Evolutionary conservation across 2,888 invertebrate genomes (phyloP), one percentile per base, ranked within the genome.

Genomic region (Chrysolina haemoptera): DNA sequence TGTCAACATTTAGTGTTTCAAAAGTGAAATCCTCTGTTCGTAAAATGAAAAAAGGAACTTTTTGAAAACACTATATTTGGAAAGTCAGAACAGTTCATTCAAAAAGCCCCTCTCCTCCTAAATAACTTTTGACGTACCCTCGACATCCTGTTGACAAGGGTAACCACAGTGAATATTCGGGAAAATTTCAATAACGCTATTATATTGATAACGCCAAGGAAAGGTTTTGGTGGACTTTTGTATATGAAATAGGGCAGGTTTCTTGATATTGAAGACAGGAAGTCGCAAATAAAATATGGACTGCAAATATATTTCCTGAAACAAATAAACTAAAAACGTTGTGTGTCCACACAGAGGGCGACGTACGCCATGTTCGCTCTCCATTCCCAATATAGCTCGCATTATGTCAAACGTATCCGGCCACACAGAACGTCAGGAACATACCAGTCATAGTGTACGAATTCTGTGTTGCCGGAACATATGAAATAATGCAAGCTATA

Each of bases 231-330:
- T 11, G 20, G 35, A 1, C 1, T 41, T 20, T 18, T 4, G 0
- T 35, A 1, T 4, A 68, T 20, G 20, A 53, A 35, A 22, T 55
- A 48, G 0, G 69, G 11, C 0, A 74, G 10, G 22, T 70, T 40
- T 62, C 73, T 73, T n/a, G 79, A 77, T 16, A 78, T 53, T 12
- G 77, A 75, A 10, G 78, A 79, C 2, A 80, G 41, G 1, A 80
- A 5, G 22, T 81, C 81, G 43, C 78, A 78, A 40, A 77, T 41
- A 53, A 81, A 79, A 68, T 74, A 78, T 0, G 73, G 73, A 46
- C 75, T 76, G 8, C 40, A 20, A 20, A 81, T 68, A 62, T 81
- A 80, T 14, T 70, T 53, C 62, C 69, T 70, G 11, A 10, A 55
- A 68, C 20, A 20, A 59, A 59, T n/a, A 35, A 27, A 40, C 10